These are phyloP conservation scores for Pyrochroa serraticornis DNA, from an alignment of 2,888 invertebrate species.

Conservation along the genomic window DNA sequence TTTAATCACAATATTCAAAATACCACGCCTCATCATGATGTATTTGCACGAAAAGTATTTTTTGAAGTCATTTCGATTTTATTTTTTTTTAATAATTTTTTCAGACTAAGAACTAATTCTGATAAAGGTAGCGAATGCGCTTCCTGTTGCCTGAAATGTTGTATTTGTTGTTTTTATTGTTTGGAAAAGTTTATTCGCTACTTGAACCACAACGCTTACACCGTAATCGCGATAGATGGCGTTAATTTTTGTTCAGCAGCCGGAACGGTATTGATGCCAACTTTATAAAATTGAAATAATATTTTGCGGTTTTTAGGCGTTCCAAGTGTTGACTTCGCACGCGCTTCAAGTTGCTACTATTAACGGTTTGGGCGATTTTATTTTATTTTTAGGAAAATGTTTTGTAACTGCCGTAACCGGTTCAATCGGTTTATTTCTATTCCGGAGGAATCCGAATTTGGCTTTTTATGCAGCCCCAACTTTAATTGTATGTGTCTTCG, in stretches of 20 bases:
- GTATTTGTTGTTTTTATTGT: slow-evolving; percentile 89
- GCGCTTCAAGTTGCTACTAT: slow-evolving; percentile 88
- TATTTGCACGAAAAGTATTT: slow-evolving; percentile 85
- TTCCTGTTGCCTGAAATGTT: slow-evolving; percentile 76
- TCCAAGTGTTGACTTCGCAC: slow-evolving; percentile 81
- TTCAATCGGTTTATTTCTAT: slow-evolving; percentile 75
- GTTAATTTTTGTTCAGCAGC: slow-evolving; percentile 91
- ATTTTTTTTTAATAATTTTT: slow-evolving; percentile 32
- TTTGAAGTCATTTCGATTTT: neutral
- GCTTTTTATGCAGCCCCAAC: slow-evolving; percentile 88
- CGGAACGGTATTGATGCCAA: slow-evolving; percentile 67
- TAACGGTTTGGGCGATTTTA: slow-evolving; percentile 91
- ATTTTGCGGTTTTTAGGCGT: slow-evolving; percentile 69
- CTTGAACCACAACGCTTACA: slow-evolving; percentile 94
- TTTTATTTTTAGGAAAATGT: slow-evolving; percentile 86
- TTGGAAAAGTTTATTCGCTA: slow-evolving; percentile 91
- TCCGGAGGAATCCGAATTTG: slow-evolving; percentile 74
- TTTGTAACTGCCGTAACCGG: slow-evolving; percentile 85
- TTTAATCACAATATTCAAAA: slow-evolving; percentile 89
- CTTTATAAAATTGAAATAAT: neutral
- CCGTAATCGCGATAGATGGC: slow-evolving; percentile 91
- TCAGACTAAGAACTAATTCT: slow-evolving; percentile 69
- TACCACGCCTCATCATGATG: slow-evolving; percentile 86
- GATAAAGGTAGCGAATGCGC: slow-evolving; percentile 78
- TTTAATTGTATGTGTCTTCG: slow-evolving; percentile 80